Evolutionary conservation across 2,113 vertebrate species (phyloP).

Genomic region (Chunga burmeisteri): DNA sequence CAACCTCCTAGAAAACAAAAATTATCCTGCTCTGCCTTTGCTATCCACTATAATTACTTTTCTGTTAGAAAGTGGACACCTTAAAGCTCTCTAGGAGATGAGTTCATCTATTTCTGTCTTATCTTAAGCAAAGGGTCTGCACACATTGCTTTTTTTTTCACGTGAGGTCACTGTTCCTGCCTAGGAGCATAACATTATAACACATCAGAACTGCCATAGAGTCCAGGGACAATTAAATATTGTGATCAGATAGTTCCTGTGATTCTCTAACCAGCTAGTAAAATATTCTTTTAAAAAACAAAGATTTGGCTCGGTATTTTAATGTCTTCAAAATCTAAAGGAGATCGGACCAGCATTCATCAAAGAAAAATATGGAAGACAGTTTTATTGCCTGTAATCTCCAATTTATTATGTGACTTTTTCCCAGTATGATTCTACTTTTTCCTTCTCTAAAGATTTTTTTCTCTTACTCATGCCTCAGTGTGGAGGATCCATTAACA

Average conservation of each 20-base stretch:
- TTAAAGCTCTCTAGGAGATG: background rate
- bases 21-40: background rate
- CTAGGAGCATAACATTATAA: background rate
- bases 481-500: slow-evolving; percentile 51
- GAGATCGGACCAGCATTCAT: slow-evolving; percentile 1
- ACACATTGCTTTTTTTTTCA: background rate
- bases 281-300: background rate
- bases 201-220: background rate
- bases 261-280: background rate
- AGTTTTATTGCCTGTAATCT: slow-evolving; percentile 42
- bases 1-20: background rate
- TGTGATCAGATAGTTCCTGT: background rate
- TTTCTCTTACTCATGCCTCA: slow-evolving; percentile 14
- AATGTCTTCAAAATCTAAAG: slow-evolving; percentile 7
- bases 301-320: background rate
- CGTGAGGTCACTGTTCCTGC: background rate
- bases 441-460: background rate
- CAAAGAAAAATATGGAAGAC: slow-evolving; percentile 22
- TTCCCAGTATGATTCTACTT: slow-evolving; percentile 14
- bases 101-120: background rate
- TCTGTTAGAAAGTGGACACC: background rate
- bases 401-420: slow-evolving; percentile 15
- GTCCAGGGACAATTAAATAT: background rate
- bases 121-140: background rate
- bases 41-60: background rate